Base-by-base conservation (phyloP, 2,113 vertebrate genomes). In the Rissa tridactyla region DNA sequence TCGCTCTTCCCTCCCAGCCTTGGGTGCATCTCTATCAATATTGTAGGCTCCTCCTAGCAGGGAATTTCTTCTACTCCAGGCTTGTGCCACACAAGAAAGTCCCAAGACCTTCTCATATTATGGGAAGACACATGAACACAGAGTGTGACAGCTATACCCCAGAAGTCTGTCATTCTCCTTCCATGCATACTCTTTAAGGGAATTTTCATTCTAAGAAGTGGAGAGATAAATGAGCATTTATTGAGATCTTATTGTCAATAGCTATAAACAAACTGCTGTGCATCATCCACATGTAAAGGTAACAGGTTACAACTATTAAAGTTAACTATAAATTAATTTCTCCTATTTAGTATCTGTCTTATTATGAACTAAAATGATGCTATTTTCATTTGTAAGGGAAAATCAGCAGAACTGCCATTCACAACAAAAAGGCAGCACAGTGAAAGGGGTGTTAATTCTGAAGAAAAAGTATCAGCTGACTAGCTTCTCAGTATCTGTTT, bases 391-490 rank as follows among this genome's bases (percentile, higher is more conserved):
- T 58, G 10, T 44, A 60, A 73, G 54, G 32, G 64, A 83, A 88
- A 77, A 93, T 46, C n/a, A 61, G 38, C 27, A 58, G 27, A 84
- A 52, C 21, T 54, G 64, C 16, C 82, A 62, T 78, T 84, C 72
- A 80, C 46, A 73, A 72, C 36, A 93, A 70, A 85, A 88, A 57
- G 5, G 11, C 34, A 72, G 49, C n/a, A 32, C 1, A 82, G 57
- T 65, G 29, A 82, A 71, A 90, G 12, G 10, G 4, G 5, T 17
- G 55, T 34, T 88, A 92, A 95, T 65, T 72, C 58, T 92, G 60
- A 78, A 77, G 54, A 85, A 90, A 75, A 94, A 96, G 68, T 32
- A 95, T 82, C 60, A 94, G 79, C 66, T 95, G 86, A 81, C 46
- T 20, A 58, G 29, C 29, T 88, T 90, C 83, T 91, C 32, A 2